phyloP scores from a whole-genome alignment of 2,113 vertebrate genomes.

The Salvelinus sp. region DNA sequence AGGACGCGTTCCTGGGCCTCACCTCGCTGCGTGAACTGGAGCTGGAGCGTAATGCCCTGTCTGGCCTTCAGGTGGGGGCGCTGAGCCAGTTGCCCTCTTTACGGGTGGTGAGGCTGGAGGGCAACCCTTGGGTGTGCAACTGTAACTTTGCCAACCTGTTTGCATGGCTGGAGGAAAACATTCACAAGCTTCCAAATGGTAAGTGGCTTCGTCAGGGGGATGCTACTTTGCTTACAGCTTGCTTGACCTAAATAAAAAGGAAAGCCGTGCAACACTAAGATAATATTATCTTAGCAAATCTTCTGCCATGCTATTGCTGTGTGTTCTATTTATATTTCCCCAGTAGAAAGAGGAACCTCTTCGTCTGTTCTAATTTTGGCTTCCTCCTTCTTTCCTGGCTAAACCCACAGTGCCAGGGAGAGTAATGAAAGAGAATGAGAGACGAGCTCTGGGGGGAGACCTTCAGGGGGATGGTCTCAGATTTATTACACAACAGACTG shows the following conservation, averaged over 20 bases:
- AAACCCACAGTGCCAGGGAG: slow-evolving; percentile 51
- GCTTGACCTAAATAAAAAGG: slow-evolving; percentile 40
- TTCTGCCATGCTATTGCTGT: slow-evolving; percentile 33
- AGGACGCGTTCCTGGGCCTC: slow-evolving; percentile 89
- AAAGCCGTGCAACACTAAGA: slow-evolving; percentile 26
- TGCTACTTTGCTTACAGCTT: slow-evolving; percentile 14
- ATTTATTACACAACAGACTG: background rate
- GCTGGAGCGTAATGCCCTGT: slow-evolving; percentile 87
- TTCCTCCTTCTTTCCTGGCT: slow-evolving; percentile 50
- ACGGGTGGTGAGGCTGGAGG: slow-evolving; percentile 86
- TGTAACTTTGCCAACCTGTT: slow-evolving; percentile 95
- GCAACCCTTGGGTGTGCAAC: slow-evolving; percentile 96
- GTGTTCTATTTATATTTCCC: slow-evolving; percentile 65
- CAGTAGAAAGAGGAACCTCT: slow-evolving; percentile 62
- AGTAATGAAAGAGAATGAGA: slow-evolving; percentile 56
- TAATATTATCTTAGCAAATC: slow-evolving; percentile 36
- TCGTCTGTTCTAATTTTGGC: slow-evolving; percentile 65
- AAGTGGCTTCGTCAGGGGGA: slow-evolving; percentile 50
- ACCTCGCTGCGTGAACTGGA: slow-evolving; percentile 92
- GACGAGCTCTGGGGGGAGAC: slow-evolving; percentile 29
- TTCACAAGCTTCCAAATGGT: slow-evolving; percentile 91
- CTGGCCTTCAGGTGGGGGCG: slow-evolving; percentile 82
- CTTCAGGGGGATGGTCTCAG: slow-evolving; percentile 17
- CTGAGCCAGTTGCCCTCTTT: slow-evolving; percentile 88
- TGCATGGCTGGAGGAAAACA: slow-evolving; percentile 91